Conservation (phyloP, 2,888 invertebrate species). For the Hecatera dysodea region DNA sequence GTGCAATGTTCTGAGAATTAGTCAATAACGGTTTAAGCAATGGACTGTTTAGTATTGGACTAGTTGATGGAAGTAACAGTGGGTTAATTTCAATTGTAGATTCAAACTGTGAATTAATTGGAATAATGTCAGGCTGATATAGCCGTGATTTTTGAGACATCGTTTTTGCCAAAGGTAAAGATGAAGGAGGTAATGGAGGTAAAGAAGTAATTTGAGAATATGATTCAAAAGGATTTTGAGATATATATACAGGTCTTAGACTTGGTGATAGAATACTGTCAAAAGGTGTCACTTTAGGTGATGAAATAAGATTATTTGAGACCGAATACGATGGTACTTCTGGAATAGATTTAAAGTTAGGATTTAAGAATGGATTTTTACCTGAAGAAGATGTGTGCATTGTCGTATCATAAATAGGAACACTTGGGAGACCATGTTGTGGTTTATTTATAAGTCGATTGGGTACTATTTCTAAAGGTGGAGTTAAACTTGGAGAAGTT, state of each 20-base stretch:
- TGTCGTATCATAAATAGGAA: background rate
- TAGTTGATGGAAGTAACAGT: background rate
- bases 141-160: background rate
- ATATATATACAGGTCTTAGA: background rate
- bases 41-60: background rate
- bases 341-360: background rate
- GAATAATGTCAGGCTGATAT: background rate
- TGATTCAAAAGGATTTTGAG: background rate
- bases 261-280: background rate
- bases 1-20: background rate
- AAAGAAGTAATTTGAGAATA: background rate
- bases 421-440: background rate
- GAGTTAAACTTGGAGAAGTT: background rate
- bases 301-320: background rate
- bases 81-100: background rate
- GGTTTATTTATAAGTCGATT: background rate
- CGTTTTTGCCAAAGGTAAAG: background rate
- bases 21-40: background rate
- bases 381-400: background rate
- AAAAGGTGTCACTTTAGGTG: background rate
- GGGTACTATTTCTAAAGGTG: background rate
- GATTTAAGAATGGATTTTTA: background rate
- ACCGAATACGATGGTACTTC: background rate
- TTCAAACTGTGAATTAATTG: background rate
- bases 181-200: background rate